Base-by-base conservation (phyloP, 2,888 invertebrate species). In the Tanypteryx hageni region DNA sequence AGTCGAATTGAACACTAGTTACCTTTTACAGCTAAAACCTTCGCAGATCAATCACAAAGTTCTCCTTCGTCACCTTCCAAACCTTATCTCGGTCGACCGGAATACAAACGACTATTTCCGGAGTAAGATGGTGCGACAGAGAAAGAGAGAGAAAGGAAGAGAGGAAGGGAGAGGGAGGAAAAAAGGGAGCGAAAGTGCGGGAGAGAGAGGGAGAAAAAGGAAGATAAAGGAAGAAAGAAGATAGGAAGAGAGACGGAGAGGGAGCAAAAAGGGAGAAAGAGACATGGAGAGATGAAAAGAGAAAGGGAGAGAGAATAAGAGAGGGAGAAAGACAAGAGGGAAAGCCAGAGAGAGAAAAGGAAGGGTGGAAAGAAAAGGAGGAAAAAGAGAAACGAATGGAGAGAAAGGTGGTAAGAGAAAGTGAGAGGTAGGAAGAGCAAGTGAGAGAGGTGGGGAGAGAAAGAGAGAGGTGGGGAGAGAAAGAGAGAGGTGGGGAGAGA, bases 101-200 rank as follows among this genome's bases (percentile, higher is more conserved):
- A 82, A 82, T 82, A 82, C 44, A 82, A 82, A 82, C 44, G 82
- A 82, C 82, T 1, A n/a, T 82, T 82, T 44, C 82, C 27, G 44
- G 14, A 44, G 31, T 27, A 10, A 31, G 82, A 82, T 5, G 82
- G 10, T 27, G 0, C 31, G 44, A 3, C 27, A 82, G 82, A 27
- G 27, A 82, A 13, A 8, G 7, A 11, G 8, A 44, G 11, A 3
- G 44, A 44, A 44, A 76, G 27, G 11, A 14, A 5, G 1, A n/a
- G n/a, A 14, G 16, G 22, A 18, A 13, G 16, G 27, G n/a, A 76
- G 76, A 16, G 76, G 5, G 5, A 44, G 44, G 5, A 44, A 5
- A 5, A 44, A 44, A 44, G 44, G 44, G 5, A 44, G 5, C 1
- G 44, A 44, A n/a, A n/a, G n/a, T n/a, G n/a, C n/a, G n/a, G n/a